Conservation (phyloP, 2,113 vertebrate species). For the Xiphorhynchus elegans region DNA sequence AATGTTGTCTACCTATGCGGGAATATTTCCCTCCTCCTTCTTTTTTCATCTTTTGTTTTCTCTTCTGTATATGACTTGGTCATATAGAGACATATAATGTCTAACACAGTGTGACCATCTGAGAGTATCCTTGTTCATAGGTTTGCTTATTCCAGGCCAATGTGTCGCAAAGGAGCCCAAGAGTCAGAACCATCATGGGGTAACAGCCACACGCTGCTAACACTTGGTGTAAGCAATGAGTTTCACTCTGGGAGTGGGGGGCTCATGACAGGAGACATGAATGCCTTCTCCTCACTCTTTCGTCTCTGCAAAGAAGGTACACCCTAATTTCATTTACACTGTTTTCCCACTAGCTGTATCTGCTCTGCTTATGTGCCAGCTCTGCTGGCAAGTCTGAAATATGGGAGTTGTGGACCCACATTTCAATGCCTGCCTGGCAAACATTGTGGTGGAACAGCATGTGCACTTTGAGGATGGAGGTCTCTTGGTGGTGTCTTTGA, state of each 20-base stretch:
- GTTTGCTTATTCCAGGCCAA: neutral
- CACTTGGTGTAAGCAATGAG: neutral
- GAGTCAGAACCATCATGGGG: neutral
- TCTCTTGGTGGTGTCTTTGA: neutral
- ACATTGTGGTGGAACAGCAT: fast-evolving
- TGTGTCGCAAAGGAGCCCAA: neutral
- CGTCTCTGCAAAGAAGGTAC: neutral
- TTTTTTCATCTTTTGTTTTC: neutral
- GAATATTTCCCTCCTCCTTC: neutral
- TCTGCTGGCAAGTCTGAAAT: neutral
- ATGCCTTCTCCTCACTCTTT: neutral
- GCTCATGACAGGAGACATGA: neutral
- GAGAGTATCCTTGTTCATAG: neutral
- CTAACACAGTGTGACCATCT: neutral
- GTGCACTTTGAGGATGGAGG: neutral
- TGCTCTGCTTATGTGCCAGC: neutral
- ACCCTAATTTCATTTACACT: neutral
- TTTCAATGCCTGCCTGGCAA: neutral
- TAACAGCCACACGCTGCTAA: neutral
- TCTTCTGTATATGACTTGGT: neutral
- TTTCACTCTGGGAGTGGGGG: neutral
- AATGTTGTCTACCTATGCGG: neutral
- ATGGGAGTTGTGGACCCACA: neutral
- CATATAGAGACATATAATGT: neutral
- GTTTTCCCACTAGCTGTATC: neutral